phyloP scores from a whole-genome alignment of 1,140 invertebrate species.

The Ceratosolen solmsi region DNA sequence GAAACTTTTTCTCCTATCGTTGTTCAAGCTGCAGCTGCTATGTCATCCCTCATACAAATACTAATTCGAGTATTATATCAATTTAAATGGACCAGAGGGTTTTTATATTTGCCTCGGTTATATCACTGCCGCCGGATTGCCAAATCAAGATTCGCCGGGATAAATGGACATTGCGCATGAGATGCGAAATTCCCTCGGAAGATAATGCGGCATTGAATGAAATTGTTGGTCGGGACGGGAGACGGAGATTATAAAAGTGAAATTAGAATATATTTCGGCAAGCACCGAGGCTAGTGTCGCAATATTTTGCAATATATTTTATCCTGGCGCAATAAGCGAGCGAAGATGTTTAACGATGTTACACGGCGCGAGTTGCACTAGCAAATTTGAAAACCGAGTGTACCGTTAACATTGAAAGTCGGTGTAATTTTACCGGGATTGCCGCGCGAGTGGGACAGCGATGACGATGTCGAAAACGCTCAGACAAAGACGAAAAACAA shows the following conservation, averaged over 20 bases:
- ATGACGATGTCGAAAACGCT: neutral
- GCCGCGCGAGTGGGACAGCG: neutral
- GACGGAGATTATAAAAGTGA: neutral
- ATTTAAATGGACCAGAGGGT: too few species aligned
- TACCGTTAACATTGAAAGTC: constrained; percentile 35
- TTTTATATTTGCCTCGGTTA: too few species aligned
- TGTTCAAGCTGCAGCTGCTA: too few species aligned
- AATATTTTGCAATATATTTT: neutral
- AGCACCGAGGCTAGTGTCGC: neutral
- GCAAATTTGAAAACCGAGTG: neutral
- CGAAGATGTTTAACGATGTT: neutral
- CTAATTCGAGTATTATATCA: too few species aligned
- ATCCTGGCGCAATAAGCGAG: neutral
- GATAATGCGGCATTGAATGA: too few species aligned
- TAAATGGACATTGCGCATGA: too few species aligned
- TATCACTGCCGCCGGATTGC: too few species aligned
- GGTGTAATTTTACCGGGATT: neutral
- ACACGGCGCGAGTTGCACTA: neutral
- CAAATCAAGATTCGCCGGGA: too few species aligned
- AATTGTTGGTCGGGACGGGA: too few species aligned
- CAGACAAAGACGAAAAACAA: constrained; percentile 18
- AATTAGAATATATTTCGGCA: neutral
- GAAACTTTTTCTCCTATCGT: too few species aligned
- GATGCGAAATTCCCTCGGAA: too few species aligned
- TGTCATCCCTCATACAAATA: too few species aligned